Conservation (phyloP, 2,113 vertebrate species). For the Entomyzon cyanotis region DNA sequence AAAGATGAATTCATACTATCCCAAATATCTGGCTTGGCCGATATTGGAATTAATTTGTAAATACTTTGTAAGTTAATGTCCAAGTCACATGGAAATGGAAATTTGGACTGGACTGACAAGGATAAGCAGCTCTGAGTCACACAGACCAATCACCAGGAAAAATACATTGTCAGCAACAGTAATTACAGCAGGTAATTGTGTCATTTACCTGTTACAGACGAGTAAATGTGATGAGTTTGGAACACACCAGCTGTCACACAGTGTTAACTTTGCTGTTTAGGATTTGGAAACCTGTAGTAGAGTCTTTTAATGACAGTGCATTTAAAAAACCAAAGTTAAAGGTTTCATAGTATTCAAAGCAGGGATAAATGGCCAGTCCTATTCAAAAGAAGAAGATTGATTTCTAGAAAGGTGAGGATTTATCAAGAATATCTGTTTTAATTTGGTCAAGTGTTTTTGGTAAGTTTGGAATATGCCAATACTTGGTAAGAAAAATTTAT, state of each 20-base stretch:
- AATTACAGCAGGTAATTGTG: conserved; percentile 83
- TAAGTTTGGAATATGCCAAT: not conserved
- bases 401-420: not conserved
- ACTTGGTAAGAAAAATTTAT: not conserved
- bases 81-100: conserved; percentile 1
- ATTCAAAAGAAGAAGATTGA: not conserved
- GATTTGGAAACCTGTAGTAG: conserved; percentile 47
- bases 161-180: conserved; percentile 74
- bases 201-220: conserved; percentile 77
- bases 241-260: conserved; percentile 73
- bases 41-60: conserved; percentile 53
- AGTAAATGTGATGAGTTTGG: conserved; percentile 70
- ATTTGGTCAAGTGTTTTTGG: not conserved
- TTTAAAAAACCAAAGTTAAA: conserved; percentile 11
- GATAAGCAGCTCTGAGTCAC: conserved; percentile 69
- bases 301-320: not conserved
- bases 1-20: not conserved
- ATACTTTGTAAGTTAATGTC: conserved; percentile 43
- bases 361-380: not conserved
- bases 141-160: conserved; percentile 65
- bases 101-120: conserved; percentile 60
- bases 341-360: not conserved
- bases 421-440: not conserved
- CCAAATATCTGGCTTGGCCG: conserved; percentile 35
- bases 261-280: conserved; percentile 68